A percentile compares a stretch with the other conserved stretches of the same genome.
phyloP scores from a whole-genome alignment of 2,888 invertebrate species.

The Allolobophora icterica region DNA sequence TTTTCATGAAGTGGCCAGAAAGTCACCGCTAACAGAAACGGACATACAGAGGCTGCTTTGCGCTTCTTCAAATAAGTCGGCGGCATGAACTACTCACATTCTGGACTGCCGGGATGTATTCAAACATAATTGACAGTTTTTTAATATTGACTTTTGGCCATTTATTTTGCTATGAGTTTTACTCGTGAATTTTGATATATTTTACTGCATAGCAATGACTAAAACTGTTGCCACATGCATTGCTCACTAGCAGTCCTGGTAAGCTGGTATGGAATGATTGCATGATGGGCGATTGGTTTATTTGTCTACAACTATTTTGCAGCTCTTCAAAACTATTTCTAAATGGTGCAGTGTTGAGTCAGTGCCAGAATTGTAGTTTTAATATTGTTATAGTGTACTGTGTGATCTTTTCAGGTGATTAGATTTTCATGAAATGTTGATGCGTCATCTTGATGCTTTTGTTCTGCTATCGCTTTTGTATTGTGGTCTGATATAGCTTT shows the following conservation, averaged over 20 bases:
- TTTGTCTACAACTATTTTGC: not conserved
- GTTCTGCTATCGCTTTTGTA: not conserved
- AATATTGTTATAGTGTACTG: not conserved
- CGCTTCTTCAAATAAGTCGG: not conserved
- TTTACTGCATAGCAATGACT: constrained; percentile 13
- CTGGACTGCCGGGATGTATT: not conserved
- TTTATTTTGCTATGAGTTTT: not conserved
- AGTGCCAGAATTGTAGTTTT: not conserved
- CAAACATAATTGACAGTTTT: not conserved
- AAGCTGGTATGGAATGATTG: not conserved
- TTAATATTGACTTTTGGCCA: not conserved
- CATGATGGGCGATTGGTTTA: not conserved
- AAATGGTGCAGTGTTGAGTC: not conserved
- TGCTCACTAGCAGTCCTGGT: not conserved
- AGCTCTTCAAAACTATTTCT: not conserved
- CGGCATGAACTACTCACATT: not conserved
- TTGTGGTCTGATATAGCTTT: too few relatives aligned
- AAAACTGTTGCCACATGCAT: not conserved
- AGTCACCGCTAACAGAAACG: not conserved
- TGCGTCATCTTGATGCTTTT: not conserved
- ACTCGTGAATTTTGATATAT: not conserved
- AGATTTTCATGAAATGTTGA: not conserved
- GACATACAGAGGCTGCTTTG: not conserved
- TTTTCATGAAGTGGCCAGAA: constrained; percentile 20
- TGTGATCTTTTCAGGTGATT: not conserved